These are phyloP conservation scores for Drosophila lini DNA, from an alignment of 1,140 invertebrate species.

Conservation along the genomic window DNA sequence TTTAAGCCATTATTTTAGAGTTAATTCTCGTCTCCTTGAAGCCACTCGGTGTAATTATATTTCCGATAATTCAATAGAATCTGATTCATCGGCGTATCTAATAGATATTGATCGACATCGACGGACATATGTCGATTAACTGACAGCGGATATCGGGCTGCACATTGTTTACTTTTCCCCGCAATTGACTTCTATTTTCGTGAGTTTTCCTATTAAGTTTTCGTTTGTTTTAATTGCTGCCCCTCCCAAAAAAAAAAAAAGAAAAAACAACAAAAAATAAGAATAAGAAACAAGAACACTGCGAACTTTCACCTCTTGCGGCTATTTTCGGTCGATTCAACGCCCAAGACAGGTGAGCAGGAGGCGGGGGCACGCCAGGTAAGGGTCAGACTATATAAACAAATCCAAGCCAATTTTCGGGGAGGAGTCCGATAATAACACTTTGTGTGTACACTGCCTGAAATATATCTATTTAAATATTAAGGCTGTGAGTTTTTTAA, in stretches of 20 bases:
- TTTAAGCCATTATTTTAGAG: not conserved
- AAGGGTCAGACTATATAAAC: conserved; percentile 44
- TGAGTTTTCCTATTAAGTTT: conserved; percentile 29
- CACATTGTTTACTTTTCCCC: conserved; percentile 26
- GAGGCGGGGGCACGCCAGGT: not conserved
- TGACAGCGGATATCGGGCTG: conserved; percentile 28
- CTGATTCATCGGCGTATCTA: conserved; percentile 27
- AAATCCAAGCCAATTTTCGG: conserved; percentile 26
- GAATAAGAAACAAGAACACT: conserved; percentile 1
- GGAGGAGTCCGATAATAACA: conserved; percentile 10
- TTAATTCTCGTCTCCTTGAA: not conserved
- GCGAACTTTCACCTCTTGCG: conserved; percentile 22
- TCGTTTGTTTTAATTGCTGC: conserved; percentile 47
- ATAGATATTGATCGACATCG: conserved; percentile 28
- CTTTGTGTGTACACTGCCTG: conserved; percentile 5
- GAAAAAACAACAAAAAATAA: not conserved
- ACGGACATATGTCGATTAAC: conserved; percentile 25
- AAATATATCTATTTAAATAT: conserved; percentile 1
- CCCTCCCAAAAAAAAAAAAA: not conserved
- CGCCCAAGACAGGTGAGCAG: conserved; percentile 13
- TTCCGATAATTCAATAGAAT: not conserved
- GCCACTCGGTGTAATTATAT: conserved; percentile 3
- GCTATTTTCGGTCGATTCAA: conserved; percentile 26
- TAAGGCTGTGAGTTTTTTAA: not conserved
- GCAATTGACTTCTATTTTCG: conserved; percentile 42